Evolutionary conservation across 2,888 invertebrate genomes (phyloP).

Genomic region (Neoaliturus tenellus): DNA sequence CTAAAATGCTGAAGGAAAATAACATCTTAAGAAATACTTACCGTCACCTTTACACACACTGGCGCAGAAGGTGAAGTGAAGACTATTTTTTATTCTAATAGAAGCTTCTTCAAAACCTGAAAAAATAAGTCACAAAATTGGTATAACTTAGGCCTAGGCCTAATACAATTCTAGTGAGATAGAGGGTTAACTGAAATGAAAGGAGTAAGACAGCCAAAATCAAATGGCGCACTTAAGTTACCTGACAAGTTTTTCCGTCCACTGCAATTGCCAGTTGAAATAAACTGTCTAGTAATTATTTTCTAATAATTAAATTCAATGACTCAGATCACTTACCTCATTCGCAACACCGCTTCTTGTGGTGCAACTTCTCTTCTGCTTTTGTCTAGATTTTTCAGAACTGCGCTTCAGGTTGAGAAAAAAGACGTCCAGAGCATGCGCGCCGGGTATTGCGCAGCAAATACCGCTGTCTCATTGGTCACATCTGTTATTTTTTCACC

Average conservation of each 20-base stretch:
- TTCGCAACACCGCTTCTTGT: not conserved
- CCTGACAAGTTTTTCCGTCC: too few species aligned
- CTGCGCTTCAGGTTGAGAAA: not conserved
- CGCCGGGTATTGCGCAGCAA: constrained; percentile 35
- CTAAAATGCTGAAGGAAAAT: too few species aligned
- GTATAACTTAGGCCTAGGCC: too few species aligned
- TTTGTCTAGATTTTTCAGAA: not conserved
- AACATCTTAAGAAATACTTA: too few species aligned
- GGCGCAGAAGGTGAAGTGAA: not conserved
- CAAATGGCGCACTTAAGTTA: too few species aligned
- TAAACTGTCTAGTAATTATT: too few species aligned
- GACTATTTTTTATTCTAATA: not conserved
- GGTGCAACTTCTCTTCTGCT: not conserved
- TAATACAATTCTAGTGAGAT: too few species aligned
- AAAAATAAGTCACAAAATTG: not conserved
- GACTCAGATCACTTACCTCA: too few species aligned
- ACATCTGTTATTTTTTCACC: not conserved
- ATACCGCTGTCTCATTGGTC: not conserved
- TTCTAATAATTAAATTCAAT: too few species aligned
- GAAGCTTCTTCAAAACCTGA: not conserved
- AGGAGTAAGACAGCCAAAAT: too few species aligned
- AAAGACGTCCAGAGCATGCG: constrained; percentile 18
- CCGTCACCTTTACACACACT: constrained; percentile 25
- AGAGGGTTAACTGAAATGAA: too few species aligned
- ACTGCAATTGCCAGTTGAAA: too few species aligned